Evolutionary conservation across 2,797 vertebrate genomes (phyloP), one percentile per base, ranked within the genome.

Genomic region (Philypnodon macrostomus): DNA sequence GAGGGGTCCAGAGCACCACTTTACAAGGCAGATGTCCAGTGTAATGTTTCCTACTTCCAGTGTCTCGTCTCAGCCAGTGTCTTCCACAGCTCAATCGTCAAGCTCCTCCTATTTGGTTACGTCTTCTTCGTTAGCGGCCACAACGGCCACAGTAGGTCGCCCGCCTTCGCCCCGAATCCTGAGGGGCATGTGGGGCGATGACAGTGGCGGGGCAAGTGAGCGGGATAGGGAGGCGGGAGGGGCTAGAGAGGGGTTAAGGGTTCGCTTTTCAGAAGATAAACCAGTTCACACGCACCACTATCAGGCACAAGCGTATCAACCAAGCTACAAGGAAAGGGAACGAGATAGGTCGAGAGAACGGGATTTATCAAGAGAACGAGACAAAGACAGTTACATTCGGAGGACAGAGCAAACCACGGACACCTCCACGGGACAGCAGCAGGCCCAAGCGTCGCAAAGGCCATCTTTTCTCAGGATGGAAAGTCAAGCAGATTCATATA

Each of bases 211-310:
- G 0, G 86, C 79, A 14, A 81, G 84, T 5, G 85, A 88, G 51
- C 75, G 85, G 57, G 89, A 90, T 48, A 73, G 87, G 14, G 88
- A 91, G 23, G 79, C 84, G 8, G 76, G 81, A 35, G 83, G 86
- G 2, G 53, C 77, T 31, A 80, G 89, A 0, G 88, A 89, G 74
- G 89, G 87, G 29, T 73, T 90, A 5, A 75, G 91, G 41, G 91
- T 92, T 42, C 87, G 90, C 30, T 91, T 91, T 63, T 90, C 88
- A 0, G 91, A 92, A 57, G 90, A 91, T 73, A 85, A 90, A 67
- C 89, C 88, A 0, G 87, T 90, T 30, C 88, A 89, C 68, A 89
- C 84, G 0, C 90, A 89, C 73, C 88, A 89, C 53, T 89, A 89
- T 71, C 90, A 89, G 59, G 58, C 88, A 17, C 88, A 85, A 73